Percentiles rank a stretch among this genome's conserved stretches.
Conservation (phyloP, 2,888 invertebrate species). For the Seladonia tumulorum region DNA sequence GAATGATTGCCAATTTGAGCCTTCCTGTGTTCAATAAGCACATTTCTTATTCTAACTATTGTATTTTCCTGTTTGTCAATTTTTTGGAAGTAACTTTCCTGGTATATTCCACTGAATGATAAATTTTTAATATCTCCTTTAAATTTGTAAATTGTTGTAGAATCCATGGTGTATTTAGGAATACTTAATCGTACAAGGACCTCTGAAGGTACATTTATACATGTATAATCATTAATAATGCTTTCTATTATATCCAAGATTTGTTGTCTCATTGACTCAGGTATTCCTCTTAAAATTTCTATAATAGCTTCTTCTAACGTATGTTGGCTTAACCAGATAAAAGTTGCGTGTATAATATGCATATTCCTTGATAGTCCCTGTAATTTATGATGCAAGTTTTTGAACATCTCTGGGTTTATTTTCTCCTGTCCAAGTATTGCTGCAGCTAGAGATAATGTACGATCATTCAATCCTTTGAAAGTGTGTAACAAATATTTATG, state of each 20-base stretch:
- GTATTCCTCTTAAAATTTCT: conserved; percentile 88
- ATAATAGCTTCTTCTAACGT: conserved; percentile 89
- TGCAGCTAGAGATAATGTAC: conserved; percentile 91
- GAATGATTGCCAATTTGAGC: conserved; percentile 12
- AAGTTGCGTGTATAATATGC: conserved; percentile 88
- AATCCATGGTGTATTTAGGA: conserved; percentile 35
- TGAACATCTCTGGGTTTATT: conserved; percentile 88
- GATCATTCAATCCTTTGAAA: conserved; percentile 88
- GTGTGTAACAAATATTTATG: conserved; percentile 88
- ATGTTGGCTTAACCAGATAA: conserved; percentile 91
- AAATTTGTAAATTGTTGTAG: conserved; percentile 66
- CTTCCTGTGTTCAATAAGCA: background rate
- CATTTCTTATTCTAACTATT: conserved; percentile 16
- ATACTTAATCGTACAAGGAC: conserved; percentile 83
- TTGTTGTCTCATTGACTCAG: conserved; percentile 85
- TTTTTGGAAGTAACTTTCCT: conserved; percentile 47
- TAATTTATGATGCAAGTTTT: conserved; percentile 88
- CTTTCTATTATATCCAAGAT: conserved; percentile 87
- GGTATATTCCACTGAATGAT: conserved; percentile 39
- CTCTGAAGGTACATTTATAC: conserved; percentile 85
- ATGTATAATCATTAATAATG: conserved; percentile 86
- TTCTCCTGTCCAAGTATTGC: conserved; percentile 93
- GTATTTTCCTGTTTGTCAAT: conserved; percentile 67
- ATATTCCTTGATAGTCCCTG: conserved; percentile 83
- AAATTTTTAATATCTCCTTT: conserved; percentile 65